Evolutionary conservation across 1,140 invertebrate genomes (phyloP).

Genomic region (Lysiphlebus fabarum): DNA sequence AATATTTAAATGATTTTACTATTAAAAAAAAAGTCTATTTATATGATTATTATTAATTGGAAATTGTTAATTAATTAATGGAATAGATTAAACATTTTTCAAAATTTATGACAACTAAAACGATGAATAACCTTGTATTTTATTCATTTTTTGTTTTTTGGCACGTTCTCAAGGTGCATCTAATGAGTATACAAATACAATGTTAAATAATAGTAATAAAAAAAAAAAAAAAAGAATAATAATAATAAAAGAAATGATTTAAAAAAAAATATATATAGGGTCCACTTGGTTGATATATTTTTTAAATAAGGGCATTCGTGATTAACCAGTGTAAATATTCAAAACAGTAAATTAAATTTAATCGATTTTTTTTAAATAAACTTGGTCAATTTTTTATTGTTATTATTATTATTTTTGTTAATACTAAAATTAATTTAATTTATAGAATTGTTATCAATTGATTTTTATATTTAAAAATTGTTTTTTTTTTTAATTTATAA

Average conservation of each 20-base stretch:
- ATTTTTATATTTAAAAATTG: background rate
- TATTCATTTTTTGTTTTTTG: background rate
- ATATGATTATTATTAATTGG: too few relatives aligned
- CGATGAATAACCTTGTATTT: too few relatives aligned
- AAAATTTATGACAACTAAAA: too few relatives aligned
- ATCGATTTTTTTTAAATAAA: slow-evolving; percentile 6
- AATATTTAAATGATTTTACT: too few relatives aligned
- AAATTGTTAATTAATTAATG: too few relatives aligned
- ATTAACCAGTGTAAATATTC: slow-evolving; percentile 10
- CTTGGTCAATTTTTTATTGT: background rate
- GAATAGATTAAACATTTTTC: too few relatives aligned
- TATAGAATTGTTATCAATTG: slow-evolving; percentile 82
- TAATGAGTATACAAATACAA: background rate
- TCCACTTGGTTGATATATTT: too few relatives aligned
- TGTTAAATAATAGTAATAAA: background rate
- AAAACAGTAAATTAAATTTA: slow-evolving; percentile 1
- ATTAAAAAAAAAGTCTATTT: too few relatives aligned
- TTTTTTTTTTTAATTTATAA: too few relatives aligned
- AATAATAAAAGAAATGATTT: background rate
- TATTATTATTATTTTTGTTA: slow-evolving; percentile 30
- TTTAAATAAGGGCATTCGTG: slow-evolving; percentile 10
- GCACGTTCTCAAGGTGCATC: slow-evolving; percentile 5
- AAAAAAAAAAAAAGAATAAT: too few relatives aligned
- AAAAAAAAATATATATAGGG: background rate
- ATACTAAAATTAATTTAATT: slow-evolving; percentile 77